Conservation (phyloP, 2,113 vertebrate genomes). For the Pluvialis apricaria region DNA sequence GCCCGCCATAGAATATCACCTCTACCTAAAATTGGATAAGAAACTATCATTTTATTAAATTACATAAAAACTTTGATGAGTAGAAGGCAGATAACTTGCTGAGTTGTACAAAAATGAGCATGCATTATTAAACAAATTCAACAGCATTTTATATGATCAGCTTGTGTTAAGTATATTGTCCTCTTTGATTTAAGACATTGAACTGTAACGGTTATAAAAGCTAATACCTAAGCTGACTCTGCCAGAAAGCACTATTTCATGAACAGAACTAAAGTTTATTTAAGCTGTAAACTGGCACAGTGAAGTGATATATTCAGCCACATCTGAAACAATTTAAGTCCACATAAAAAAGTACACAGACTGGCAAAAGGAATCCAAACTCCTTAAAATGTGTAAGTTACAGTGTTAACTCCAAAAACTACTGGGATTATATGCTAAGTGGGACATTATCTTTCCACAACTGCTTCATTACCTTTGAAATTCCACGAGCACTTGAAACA, state of each 20-base stretch:
- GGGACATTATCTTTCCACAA: neutral
- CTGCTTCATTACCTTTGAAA: neutral
- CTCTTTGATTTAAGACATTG: neutral
- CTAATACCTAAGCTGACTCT: neutral
- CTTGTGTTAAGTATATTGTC: neutral
- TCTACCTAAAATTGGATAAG: neutral
- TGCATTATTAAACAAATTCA: neutral
- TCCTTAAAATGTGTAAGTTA: neutral
- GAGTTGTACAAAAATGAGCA: neutral
- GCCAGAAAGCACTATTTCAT: neutral
- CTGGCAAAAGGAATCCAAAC: neutral
- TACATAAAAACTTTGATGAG: neutral
- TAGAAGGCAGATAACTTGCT: neutral
- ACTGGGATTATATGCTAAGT: neutral
- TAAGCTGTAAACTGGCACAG: neutral
- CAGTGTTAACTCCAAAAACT: neutral
- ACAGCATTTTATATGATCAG: neutral
- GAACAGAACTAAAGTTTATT: neutral
- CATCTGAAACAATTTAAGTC: neutral
- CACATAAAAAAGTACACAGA: neutral
- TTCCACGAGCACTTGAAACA: neutral
- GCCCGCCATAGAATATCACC: neutral
- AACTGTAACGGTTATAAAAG: neutral
- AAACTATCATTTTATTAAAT: neutral
- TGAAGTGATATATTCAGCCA: neutral